phyloP scores from a whole-genome alignment of 1,140 invertebrate genomes.

The Polyergus mexicanus region DNA sequence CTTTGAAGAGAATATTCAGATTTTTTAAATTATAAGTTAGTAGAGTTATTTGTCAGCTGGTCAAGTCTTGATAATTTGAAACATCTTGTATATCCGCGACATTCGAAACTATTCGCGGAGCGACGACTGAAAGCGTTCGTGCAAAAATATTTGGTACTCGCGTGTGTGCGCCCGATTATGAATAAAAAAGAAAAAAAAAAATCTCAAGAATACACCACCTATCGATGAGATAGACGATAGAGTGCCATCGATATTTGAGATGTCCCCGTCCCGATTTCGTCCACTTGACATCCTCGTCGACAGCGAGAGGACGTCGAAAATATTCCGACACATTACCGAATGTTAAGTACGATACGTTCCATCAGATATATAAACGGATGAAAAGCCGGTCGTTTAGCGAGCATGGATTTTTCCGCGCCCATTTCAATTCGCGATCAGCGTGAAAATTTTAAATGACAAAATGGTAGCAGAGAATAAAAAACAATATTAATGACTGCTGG shows the following conservation, averaged over 20 bases:
- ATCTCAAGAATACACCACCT: neutral
- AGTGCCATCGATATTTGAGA: slow-evolving; percentile 24
- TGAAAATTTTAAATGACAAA: neutral
- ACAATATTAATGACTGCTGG: neutral
- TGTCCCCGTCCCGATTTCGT: neutral
- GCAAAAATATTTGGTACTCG: neutral
- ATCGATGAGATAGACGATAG: neutral
- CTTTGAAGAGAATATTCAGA: no score
- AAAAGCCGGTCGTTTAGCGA: slow-evolving; percentile 8
- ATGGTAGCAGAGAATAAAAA: neutral
- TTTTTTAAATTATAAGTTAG: no score
- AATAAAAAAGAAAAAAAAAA: slow-evolving; percentile 34
- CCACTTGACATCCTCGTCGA: slow-evolving; percentile 1
- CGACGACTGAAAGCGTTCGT: neutral
- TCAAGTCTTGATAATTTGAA: neutral
- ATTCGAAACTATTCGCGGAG: neutral
- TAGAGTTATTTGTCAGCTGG: no score
- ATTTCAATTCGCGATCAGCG: neutral
- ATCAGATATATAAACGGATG: slow-evolving; percentile 2
- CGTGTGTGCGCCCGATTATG: neutral
- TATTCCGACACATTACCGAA: neutral
- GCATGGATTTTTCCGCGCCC: slow-evolving; percentile 13
- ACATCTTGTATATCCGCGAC: neutral
- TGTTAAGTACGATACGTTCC: neutral
- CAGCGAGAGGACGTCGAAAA: neutral